phyloP scores from a whole-genome alignment of 2,888 invertebrate species.

The Tribolium freemani region DNA sequence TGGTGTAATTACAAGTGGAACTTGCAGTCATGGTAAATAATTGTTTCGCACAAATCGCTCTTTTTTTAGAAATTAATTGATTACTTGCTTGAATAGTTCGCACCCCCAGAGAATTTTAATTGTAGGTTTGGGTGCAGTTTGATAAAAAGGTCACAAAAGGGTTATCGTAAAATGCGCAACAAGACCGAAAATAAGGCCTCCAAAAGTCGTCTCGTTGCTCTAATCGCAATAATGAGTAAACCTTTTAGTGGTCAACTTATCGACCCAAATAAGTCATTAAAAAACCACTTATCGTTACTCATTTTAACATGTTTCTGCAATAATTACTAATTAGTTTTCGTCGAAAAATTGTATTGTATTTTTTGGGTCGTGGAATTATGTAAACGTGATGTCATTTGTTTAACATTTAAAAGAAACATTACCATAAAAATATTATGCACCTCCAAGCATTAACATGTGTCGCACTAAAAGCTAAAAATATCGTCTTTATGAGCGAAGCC shows the following conservation, averaged over 20 bases:
- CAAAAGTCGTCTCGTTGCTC: neutral
- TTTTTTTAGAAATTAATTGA: neutral
- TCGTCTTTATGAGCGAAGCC: constrained; percentile 10
- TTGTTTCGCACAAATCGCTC: neutral
- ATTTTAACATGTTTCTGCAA: neutral
- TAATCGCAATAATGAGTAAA: neutral
- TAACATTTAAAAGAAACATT: constrained; percentile 36
- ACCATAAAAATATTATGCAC: constrained; percentile 35
- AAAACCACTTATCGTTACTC: neutral
- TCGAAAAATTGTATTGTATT: neutral
- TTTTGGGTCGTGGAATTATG: constrained; percentile 22
- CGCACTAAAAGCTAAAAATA: constrained; percentile 25
- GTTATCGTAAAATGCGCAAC: neutral
- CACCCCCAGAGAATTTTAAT: neutral
- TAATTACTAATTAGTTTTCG: neutral
- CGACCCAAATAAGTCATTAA: neutral
- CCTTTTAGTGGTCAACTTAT: neutral
- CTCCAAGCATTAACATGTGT: constrained; percentile 33
- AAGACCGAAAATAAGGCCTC: neutral
- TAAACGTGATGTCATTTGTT: constrained; percentile 35
- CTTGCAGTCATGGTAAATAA: constrained; percentile 27
- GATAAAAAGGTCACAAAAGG: neutral
- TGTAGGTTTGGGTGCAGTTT: neutral
- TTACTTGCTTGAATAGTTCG: too few relatives aligned
- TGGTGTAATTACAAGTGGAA: constrained; percentile 20